Base-by-base conservation (phyloP, 2,113 vertebrate species). In the Isichthys henryi region DNA sequence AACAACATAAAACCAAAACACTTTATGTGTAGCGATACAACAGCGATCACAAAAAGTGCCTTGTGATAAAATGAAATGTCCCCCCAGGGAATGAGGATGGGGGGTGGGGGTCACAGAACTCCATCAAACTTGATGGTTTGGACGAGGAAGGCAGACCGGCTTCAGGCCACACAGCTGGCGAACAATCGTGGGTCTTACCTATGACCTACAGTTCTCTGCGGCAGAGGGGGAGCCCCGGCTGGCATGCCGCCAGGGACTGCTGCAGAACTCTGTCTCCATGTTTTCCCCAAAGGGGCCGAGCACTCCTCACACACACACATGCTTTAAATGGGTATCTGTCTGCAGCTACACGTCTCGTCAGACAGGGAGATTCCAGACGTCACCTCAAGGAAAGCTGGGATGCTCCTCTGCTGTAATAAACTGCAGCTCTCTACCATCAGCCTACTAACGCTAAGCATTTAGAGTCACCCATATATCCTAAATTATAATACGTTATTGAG, bases 401-500 rank as follows among this genome's bases (percentile, higher is more conserved):
- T 74, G 86, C 90, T 90, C 39, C 80, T 88, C 90, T 88, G 88
- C 91, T 91, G 90, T 91, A 90, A 92, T 89, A 92, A 91, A 92
- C 89, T 84, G 86, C 23, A 89, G 83, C 88, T 90, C 53, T 90
- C 89, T 89, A 88, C 5, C 27, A 80, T 90, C 91, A 90, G 80
- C 89, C 88, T 35, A 6, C 35, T 77, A 77, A 66, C 90, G 83
- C 90, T 19, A 39, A 80, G 27, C 56, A 93, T 92, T 92, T 94
- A 94, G 94, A 94, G 93, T 94, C 91, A 88, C 90, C 94, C 94
- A 95, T 95, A 94, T 94, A 94, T 95, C 91, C 94, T 93, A 94
- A 93, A 95, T 94, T 94, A 95, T 92, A 92, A 93, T 93, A 94
- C 94, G 94, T 92, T 94, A 94, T 94, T 94, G 92, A 90, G 93